Evolutionary conservation across 2,797 vertebrate species (phyloP).

Genomic region (Emydoidea blandingii): DNA sequence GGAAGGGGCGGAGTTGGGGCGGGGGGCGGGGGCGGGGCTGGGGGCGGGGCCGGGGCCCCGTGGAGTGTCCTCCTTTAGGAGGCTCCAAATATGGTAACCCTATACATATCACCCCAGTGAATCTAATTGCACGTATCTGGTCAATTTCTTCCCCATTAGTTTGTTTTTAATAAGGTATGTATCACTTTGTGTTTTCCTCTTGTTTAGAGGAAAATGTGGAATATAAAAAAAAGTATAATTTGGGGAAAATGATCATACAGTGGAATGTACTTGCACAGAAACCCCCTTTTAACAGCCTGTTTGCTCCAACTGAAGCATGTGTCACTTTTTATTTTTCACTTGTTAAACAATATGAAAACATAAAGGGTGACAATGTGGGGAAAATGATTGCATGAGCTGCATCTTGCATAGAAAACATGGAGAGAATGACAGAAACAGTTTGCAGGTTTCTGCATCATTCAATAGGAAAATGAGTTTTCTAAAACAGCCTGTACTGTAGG

Average conservation of each 20-base stretch:
- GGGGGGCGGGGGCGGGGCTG: no score
- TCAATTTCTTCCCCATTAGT: background rate
- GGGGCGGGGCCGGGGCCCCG: no score
- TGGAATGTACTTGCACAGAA: background rate
- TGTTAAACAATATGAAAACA: constrained; percentile 3
- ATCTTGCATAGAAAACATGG: background rate
- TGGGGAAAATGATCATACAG: accelerated
- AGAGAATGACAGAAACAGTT: background rate
- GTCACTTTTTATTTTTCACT: background rate
- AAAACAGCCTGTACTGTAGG: accelerated
- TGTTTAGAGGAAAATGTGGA: background rate
- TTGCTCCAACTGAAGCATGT: background rate
- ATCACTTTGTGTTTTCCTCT: background rate
- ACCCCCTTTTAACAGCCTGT: background rate
- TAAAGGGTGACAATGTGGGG: background rate
- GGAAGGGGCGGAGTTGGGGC: no score
- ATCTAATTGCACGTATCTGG: background rate
- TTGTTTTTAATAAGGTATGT: background rate
- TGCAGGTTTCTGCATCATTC: background rate
- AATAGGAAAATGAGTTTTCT: background rate
- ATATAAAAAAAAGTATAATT: background rate
- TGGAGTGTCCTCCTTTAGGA: no score
- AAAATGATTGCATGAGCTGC: background rate
- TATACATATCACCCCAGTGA: background rate
- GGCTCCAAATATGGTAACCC: no score